These are phyloP conservation scores for Phasianus colchicus DNA, from an alignment of 2,113 vertebrate genomes.

Conservation along the genomic window DNA sequence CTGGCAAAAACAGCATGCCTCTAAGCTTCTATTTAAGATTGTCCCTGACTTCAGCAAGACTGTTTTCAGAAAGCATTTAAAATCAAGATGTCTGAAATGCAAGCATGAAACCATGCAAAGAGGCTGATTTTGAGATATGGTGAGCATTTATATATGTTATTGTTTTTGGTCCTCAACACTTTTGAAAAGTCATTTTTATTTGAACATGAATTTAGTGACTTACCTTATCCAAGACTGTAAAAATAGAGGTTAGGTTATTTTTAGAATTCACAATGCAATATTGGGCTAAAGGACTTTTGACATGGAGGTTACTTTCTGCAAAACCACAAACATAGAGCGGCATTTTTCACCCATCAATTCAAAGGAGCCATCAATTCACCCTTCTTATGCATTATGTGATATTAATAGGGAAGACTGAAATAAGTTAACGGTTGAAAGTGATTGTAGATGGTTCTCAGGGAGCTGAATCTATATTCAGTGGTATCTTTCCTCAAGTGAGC, in stretches of 20 bases:
- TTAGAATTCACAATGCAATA: neutral
- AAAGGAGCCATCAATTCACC: neutral
- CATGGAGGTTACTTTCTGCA: neutral
- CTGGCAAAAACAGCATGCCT: neutral
- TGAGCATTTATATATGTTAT: neutral
- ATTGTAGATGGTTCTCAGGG: neutral
- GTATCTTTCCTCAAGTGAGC: neutral
- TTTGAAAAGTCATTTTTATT: neutral
- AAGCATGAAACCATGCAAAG: neutral
- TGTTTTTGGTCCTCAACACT: neutral
- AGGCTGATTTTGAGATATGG: neutral
- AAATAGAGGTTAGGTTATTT: slow-evolving; percentile 25
- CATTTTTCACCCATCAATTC: neutral
- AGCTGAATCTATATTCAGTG: neutral
- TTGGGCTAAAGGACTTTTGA: slow-evolving; percentile 9
- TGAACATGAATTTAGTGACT: neutral
- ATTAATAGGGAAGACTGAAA: neutral
- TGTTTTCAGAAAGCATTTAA: neutral
- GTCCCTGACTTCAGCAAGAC: neutral
- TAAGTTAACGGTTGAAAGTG: neutral
- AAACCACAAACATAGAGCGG: neutral
- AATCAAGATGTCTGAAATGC: neutral
- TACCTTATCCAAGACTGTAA: neutral
- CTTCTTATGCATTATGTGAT: neutral
- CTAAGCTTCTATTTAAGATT: neutral